Percentiles rank a stretch among this genome's conserved stretches.
phyloP scores from a whole-genome alignment of 2,888 invertebrate species.

The Panzeria rudis region DNA sequence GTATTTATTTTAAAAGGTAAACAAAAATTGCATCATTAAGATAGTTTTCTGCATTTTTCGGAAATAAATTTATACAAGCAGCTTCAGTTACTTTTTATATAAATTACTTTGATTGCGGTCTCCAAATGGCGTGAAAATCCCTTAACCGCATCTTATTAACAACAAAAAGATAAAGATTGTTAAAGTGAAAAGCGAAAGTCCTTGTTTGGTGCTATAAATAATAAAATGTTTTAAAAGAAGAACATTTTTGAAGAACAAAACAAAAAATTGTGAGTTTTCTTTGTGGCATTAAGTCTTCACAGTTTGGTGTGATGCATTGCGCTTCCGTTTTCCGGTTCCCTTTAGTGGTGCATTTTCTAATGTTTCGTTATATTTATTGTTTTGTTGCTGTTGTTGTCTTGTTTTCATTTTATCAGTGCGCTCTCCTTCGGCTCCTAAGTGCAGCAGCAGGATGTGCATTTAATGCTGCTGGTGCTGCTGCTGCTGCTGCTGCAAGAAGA shows the following conservation, averaged over 20 bases:
- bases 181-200: slow-evolving; percentile 31
- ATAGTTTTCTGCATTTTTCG: neutral
- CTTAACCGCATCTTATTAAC: slow-evolving; percentile 21
- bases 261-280: slow-evolving; percentile 33
- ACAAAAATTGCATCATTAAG: neutral
- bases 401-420: slow-evolving; percentile 25
- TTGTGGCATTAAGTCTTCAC: slow-evolving; percentile 65
- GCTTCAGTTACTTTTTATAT: neutral
- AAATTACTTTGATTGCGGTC: slow-evolving; percentile 34
- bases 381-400: neutral
- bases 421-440: slow-evolving; percentile 58
- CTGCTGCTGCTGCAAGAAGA: slow-evolving; percentile 34
- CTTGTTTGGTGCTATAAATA: slow-evolving; percentile 47
- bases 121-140: slow-evolving; percentile 35
- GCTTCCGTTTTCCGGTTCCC: slow-evolving; percentile 72
- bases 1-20: too few relatives aligned
- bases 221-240: slow-evolving; percentile 27
- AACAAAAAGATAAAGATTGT: neutral
- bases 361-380: slow-evolving; percentile 23
- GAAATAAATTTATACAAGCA: neutral
- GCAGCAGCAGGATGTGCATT: slow-evolving; percentile 72
- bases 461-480: slow-evolving; percentile 58
- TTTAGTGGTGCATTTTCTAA: slow-evolving; percentile 62
- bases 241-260: slow-evolving; percentile 19
- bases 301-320: slow-evolving; percentile 71